Evolutionary conservation across 2,888 invertebrate genomes (phyloP), one percentile per base, ranked within the genome.

Genomic region (Drosophila merina): DNA sequence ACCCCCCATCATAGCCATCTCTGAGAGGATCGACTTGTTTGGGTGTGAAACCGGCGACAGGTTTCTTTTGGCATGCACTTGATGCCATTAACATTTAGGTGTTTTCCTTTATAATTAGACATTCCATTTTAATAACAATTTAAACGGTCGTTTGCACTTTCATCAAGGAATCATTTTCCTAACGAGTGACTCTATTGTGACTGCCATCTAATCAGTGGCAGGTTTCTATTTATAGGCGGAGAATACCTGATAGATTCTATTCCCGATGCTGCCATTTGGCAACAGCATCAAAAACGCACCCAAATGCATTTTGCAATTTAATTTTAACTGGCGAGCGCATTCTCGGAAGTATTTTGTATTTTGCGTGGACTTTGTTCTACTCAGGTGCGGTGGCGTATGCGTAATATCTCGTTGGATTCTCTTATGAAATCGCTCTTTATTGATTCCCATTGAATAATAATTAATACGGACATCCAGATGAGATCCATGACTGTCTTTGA

Each of bases 11-110:
- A 7, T 51, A 20, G 8, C 60, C 30, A 25, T 54, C 38, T 38
- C 44, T 45, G 67, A 48, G 52, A 38, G 42, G 63, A 40, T 51
- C 30, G 42, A 62, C 55, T 55, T 28, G 58, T 63, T 67, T 67
- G 55, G 68, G 33, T 66, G 55, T 20, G 28, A 66, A 45, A 44
- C 30, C 67, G 84, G 86, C 88, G 86, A 88, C 86, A 88, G 80
- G 74, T 88, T 84, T 86, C 79, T 82, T 54, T 83, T 85, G 78
- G 74, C 57, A 66, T 67, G 73, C 78, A 68, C 47, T 72, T 74
- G 72, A 68, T 77, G 76, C 76, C 68, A 73, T 71, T 72, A 70
- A 68, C 54, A 45, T 55, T 69, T 85, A 71, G 67, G 59, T 64
- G 57, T 25, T 55, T 42, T 50, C 47, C 36, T 68, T 79, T 77